Conservation (phyloP, 2,888 invertebrate species). For the Andrena trimmerana region DNA sequence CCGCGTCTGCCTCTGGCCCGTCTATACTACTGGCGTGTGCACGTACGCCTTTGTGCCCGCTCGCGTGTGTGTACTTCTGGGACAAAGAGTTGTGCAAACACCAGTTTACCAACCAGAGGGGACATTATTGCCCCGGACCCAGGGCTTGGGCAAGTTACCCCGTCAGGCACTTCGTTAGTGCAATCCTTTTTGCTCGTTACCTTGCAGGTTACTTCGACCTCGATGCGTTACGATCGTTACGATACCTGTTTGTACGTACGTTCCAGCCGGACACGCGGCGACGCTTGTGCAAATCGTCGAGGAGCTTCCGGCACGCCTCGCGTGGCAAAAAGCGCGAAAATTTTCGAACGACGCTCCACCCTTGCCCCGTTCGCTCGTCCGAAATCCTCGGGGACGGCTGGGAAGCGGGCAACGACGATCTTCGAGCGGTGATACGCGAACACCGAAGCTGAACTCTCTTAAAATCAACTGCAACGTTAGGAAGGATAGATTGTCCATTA, state of each 20-base stretch:
- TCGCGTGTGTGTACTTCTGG: slow-evolving; percentile 75
- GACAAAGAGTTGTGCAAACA: slow-evolving; percentile 84
- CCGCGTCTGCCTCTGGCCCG: slow-evolving; percentile 65
- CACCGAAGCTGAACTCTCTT: not conserved
- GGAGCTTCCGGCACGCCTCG: slow-evolving; percentile 28
- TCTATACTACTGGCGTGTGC: slow-evolving; percentile 13
- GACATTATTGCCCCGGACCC: slow-evolving; percentile 77
- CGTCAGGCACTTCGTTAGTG: slow-evolving; percentile 83
- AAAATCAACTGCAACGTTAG: not conserved
- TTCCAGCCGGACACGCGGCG: slow-evolving; percentile 40
- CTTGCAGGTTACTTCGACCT: slow-evolving; percentile 76
- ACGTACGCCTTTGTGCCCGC: slow-evolving; percentile 51
- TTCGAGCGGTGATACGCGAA: not conserved
- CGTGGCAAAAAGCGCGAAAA: slow-evolving; percentile 8
- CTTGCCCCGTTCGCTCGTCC: not conserved
- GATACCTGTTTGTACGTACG: slow-evolving; percentile 69
- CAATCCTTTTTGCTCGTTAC: slow-evolving; percentile 80
- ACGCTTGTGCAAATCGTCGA: slow-evolving; percentile 45
- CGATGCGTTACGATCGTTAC: slow-evolving; percentile 76
- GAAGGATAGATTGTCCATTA: too few species aligned
- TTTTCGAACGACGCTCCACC: not conserved
- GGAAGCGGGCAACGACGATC: not conserved
- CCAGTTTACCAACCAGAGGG: slow-evolving; percentile 74
- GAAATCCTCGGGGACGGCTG: not conserved
- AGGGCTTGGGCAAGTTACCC: slow-evolving; percentile 76